Evolutionary conservation across 2,113 vertebrate species (phyloP).

Genomic region (Bujurquina vittata): DNA sequence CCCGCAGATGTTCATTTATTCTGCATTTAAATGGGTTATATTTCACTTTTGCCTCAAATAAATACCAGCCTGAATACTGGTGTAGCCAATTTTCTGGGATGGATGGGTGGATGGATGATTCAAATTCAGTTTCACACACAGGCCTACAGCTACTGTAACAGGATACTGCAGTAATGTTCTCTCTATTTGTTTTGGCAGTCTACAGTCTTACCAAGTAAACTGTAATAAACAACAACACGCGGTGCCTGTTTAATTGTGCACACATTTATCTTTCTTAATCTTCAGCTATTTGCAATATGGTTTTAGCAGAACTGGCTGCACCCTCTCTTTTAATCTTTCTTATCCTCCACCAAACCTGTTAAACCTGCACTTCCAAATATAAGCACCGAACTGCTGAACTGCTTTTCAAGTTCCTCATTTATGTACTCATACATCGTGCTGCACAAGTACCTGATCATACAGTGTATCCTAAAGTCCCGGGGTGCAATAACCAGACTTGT

Average conservation of each 20-base stretch:
- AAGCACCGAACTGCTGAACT: neutral
- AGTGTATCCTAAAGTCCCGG: neutral
- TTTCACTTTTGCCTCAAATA: neutral
- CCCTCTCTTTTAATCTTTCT: neutral
- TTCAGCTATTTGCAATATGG: neutral
- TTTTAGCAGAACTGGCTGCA: neutral
- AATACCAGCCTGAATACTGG: fast-evolving
- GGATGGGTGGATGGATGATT: too few species aligned
- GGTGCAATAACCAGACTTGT: neutral
- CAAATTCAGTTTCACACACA: neutral
- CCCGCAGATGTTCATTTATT: neutral
- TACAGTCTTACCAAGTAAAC: neutral
- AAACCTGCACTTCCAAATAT: neutral
- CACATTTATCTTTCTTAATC: neutral
- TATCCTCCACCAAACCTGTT: neutral
- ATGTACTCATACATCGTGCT: neutral
- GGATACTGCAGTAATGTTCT: fast-evolving
- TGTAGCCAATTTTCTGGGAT: too few species aligned
- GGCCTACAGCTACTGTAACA: neutral
- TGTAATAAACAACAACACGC: neutral
- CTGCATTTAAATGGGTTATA: fast-evolving
- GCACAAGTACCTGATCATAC: neutral
- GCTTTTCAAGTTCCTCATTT: neutral
- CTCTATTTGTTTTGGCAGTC: neutral
- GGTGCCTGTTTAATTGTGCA: neutral